Conservation (phyloP, 1,140 invertebrate genomes). For the Cheumatopsyche charites region DNA sequence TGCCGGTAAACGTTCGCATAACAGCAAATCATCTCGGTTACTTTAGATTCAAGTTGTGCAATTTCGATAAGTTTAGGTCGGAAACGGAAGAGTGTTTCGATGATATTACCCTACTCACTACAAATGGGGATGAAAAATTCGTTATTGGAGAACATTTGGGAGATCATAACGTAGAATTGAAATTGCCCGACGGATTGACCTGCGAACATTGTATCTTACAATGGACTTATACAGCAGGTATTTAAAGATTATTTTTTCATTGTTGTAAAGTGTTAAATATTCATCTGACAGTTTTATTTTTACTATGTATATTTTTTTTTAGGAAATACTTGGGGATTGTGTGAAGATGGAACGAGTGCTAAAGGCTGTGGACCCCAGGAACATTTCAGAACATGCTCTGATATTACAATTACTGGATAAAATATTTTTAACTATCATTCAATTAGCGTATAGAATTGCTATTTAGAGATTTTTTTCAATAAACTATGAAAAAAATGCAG, state of each 20-base stretch:
- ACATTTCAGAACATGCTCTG: constrained; percentile 71
- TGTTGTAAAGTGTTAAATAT: too few species aligned
- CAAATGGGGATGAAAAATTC: constrained; percentile 51
- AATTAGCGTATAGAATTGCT: too few species aligned
- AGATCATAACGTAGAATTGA: constrained; percentile 36
- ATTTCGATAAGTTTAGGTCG: constrained; percentile 46
- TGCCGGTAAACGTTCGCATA: constrained; percentile 54
- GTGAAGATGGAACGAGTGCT: constrained; percentile 53
- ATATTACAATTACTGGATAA: constrained; percentile 62
- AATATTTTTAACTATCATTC: neutral
- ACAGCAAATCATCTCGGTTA: constrained; percentile 60
- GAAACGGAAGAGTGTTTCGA: constrained; percentile 64
- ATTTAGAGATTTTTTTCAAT: too few species aligned
- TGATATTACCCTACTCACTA: constrained; percentile 53
- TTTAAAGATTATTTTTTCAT: constrained; percentile 4
- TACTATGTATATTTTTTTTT: neutral
- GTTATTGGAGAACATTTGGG: constrained; percentile 29
- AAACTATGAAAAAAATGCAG: too few species aligned
- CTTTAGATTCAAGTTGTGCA: constrained; percentile 62
- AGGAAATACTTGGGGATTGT: constrained; percentile 65
- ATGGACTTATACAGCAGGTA: constrained; percentile 61
- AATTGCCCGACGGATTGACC: constrained; percentile 57
- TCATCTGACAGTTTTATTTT: neutral
- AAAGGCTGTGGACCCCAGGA: constrained; percentile 71
- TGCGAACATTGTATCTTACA: constrained; percentile 67